Conservation (phyloP, 2,113 vertebrate genomes). For the Poeciliopsis prolifica region DNA sequence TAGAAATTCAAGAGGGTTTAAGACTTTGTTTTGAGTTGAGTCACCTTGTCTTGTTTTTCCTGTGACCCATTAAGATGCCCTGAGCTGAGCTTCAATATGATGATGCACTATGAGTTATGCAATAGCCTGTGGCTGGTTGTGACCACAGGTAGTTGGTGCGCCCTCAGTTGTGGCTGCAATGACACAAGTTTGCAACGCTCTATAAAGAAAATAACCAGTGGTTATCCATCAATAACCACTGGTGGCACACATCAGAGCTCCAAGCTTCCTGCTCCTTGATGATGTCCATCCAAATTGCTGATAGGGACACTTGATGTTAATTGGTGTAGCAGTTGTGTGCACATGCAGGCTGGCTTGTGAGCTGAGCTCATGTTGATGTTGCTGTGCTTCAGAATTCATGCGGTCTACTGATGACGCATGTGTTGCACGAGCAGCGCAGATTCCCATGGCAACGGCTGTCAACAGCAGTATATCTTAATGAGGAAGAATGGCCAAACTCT, state of each 20-base stretch:
- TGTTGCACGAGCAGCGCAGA: background rate
- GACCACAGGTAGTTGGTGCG: background rate
- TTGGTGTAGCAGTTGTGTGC: background rate
- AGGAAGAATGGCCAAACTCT: background rate
- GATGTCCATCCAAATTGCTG: background rate
- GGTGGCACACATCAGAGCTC: background rate
- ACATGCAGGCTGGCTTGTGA: background rate
- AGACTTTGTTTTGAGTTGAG: background rate
- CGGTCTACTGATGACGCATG: conserved; percentile 3
- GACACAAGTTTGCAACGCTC: background rate
- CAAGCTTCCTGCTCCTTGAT: background rate
- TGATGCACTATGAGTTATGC: background rate
- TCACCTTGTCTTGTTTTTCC: background rate
- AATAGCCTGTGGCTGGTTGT: background rate
- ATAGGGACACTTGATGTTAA: background rate
- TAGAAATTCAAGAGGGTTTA: too few species aligned
- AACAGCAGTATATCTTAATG: background rate
- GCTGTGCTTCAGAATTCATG: background rate
- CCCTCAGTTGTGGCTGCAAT: background rate
- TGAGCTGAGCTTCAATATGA: background rate
- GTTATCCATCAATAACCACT: too few species aligned
- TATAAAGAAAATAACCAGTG: background rate
- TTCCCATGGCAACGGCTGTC: background rate
- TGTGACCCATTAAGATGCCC: background rate
- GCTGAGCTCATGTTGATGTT: background rate